Evolutionary conservation across 1,140 invertebrate species (phyloP), one percentile per base, ranked within the genome.

Genomic region (Carposina sasakii): DNA sequence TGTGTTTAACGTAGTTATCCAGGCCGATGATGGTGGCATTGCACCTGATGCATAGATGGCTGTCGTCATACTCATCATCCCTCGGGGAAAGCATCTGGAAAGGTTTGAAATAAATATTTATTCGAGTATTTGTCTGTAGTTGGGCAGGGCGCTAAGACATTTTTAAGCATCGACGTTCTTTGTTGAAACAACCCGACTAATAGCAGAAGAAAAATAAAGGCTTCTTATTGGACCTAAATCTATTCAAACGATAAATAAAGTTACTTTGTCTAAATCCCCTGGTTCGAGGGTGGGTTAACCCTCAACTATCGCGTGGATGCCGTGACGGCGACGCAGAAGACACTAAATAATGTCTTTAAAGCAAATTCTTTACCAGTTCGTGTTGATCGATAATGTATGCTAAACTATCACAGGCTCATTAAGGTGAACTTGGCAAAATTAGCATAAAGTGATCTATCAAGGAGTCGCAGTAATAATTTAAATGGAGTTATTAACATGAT

Each of bases 1-100:
- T 88, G 65, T 96, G 94, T 9, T 87, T 87, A 0, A 97, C 89
- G 69, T 97, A 97, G 66, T 93, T 93, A 12, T 92, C 89, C 0
- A 97, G 85, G 0, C 94, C 94, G 12, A 90, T 76, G 28, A 96
- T 91, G 1, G 93, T 96, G 1, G 88, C 64, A 51, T 93, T 91
- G 81, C 95, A 97, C 60, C 93, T 93, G 46, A 96, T 90, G 72
- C 95, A 97, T 45, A 94, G 89, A 62, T 96, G 94, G 1, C 87
- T 91, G 67, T 95, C 93, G 23, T 94, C 92, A 30, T 93, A 89
- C 16, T 90, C 91, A 30, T 91, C 90, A 20, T 85, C 67, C 15
- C 63, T 60, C 4, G 70, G 73, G 1, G 75, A 84, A 54, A 81
- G 66, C 76, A 82, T 82, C 76, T 81, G 67, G 19, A 64, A 69